Evolutionary conservation across 2,113 vertebrate genomes (phyloP), one percentile per base, ranked within the genome.

Genomic region (Origma solitaria): DNA sequence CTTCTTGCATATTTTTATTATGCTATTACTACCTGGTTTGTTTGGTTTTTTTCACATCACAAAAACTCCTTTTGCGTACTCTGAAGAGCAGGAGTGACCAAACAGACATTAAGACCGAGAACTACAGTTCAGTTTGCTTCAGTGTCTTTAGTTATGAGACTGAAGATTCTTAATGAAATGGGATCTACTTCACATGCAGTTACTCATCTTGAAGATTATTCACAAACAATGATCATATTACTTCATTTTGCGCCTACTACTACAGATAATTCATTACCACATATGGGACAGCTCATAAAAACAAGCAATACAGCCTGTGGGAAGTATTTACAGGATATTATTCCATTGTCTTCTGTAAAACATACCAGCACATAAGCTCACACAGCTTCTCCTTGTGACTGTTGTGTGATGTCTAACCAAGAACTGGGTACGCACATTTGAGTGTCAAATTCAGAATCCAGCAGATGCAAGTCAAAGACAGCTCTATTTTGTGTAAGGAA

Each of bases 401-500:
- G 72, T 2, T 53, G 49, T 8, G 0, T 50, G 71, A 71, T 71
- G n/a, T 57, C 37, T 85, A 84, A 89, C 40, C 61, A 62, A 42
- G 57, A 61, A 25, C 35, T 49, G 13, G 38, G 51, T 70, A 49
- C 9, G 38, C 23, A 30, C 25, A 17, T 83, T 66, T 75, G 3
- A 76, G 65, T 51, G 47, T 61, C 69, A 64, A 28, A 51, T 42
- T 68, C 65, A 90, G 77, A 70, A 77, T 78, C 62, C 85, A 76
- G 89, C 62, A 65, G 58, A 85, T 84, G 15, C 62, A 92, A 79
- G 85, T 68, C 80, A 96, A 92, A 90, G 92, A 83, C 80, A 88
- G 90, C 90, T 92, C 91, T 96, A 64, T 88, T 81, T 65, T 65
- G 61, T 84, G 61, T 50, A 64, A 82, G 61, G 76, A 92, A 96